A percentile compares a stretch with the other conserved stretches of the same genome.
Evolutionary conservation across 2,888 invertebrate species (phyloP).

Genomic region (Brachynemurus nebulosus): DNA sequence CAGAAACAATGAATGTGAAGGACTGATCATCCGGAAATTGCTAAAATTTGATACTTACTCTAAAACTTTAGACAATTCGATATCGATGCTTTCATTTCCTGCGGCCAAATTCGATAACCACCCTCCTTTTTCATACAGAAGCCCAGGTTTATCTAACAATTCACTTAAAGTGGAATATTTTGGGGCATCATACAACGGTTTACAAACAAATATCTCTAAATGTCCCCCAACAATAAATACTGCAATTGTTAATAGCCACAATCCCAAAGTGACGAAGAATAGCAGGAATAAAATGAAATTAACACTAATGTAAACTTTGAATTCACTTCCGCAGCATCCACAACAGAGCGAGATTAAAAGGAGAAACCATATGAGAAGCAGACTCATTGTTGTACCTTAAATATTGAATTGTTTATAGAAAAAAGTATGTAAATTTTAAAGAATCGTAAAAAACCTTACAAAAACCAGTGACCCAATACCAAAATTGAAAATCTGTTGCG

Average conservation of each 20-base stretch:
- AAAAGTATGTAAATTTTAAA: neutral
- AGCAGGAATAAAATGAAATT: conserved; percentile 38
- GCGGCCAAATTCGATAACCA: conserved; percentile 39
- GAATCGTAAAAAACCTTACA: conserved; percentile 31
- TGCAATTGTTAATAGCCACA: conserved; percentile 44
- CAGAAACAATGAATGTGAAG: neutral
- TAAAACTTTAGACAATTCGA: conserved; percentile 37
- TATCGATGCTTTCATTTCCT: conserved; percentile 39
- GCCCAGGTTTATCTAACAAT: conserved; percentile 52
- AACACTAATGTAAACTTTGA: conserved; percentile 28
- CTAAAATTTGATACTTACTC: conserved; percentile 27
- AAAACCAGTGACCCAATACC: conserved; percentile 45
- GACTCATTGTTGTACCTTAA: conserved; percentile 33
- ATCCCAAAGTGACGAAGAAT: conserved; percentile 40
- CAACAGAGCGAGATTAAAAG: conserved; percentile 31
- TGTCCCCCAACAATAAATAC: conserved; percentile 48
- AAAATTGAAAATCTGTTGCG: neutral
- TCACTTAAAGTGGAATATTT: conserved; percentile 48
- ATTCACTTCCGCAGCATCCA: conserved; percentile 32
- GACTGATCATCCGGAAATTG: neutral
- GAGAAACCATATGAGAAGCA: conserved; percentile 36
- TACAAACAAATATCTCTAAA: conserved; percentile 55
- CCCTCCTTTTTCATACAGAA: conserved; percentile 40
- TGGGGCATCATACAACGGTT: conserved; percentile 52
- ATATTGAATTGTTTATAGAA: conserved; percentile 14